Percentiles rank a stretch among this genome's conserved stretches.
These are phyloP conservation scores for Pungitius pungitius DNA, from an alignment of 2,113 vertebrate genomes.

Conservation along the genomic window DNA sequence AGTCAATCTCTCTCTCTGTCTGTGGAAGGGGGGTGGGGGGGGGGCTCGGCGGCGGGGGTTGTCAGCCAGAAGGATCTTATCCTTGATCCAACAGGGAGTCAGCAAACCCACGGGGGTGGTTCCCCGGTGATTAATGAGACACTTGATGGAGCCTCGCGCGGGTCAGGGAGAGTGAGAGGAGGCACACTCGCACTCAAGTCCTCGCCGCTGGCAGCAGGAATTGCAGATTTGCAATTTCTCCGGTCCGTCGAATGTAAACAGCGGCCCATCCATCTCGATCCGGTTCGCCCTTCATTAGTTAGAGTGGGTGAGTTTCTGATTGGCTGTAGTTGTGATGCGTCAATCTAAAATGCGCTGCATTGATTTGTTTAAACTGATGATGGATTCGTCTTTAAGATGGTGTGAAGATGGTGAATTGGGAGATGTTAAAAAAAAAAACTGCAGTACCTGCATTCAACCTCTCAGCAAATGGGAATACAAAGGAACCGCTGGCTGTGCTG, in stretches of 20 bases:
- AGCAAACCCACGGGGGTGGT: conserved; percentile 6
- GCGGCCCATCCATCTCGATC: not conserved
- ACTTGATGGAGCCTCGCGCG: conserved; percentile 7
- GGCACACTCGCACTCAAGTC: not conserved
- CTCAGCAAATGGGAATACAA: too few relatives aligned
- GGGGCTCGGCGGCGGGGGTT: not conserved
- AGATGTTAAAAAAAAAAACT: too few relatives aligned
- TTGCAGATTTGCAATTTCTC: not conserved
- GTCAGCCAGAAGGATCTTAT: conserved; percentile 26
- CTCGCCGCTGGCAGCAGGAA: not conserved
- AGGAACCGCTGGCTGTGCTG: not conserved
- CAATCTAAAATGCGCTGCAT: not conserved
- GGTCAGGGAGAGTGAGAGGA: conserved; percentile 32
- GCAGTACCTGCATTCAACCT: too few relatives aligned
- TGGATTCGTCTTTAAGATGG: too few relatives aligned
- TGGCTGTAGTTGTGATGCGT: not conserved
- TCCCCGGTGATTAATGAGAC: conserved; percentile 44
- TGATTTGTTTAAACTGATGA: not conserved
- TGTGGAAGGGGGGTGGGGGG: too few relatives aligned
- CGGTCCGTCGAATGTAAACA: not conserved
- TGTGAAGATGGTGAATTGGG: too few relatives aligned
- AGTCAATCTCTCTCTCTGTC: conserved; percentile 5
- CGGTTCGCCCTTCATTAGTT: not conserved
- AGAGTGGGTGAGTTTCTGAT: not conserved
- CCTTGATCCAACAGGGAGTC: conserved; percentile 27